Percentiles rank a stretch among this genome's conserved stretches.
Conservation (phyloP, 2,888 invertebrate genomes). For the Melinaea marsaeus region DNA sequence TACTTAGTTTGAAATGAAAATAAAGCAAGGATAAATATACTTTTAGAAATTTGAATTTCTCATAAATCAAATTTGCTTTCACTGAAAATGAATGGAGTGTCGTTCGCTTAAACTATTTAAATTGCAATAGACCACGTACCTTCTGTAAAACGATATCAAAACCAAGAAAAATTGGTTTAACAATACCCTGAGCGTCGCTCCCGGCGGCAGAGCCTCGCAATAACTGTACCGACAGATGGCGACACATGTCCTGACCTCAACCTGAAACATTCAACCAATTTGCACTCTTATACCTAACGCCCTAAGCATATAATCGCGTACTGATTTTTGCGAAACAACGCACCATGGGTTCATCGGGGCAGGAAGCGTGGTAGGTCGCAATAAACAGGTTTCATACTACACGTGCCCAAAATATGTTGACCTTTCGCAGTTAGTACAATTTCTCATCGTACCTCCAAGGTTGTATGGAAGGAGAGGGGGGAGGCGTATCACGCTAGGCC, state of each 20-base stretch:
- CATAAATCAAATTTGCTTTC: not conserved
- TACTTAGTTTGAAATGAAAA: not conserved
- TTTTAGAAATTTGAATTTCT: not conserved
- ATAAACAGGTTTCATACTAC: slow-evolving; percentile 45
- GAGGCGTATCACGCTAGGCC: slow-evolving; percentile 31
- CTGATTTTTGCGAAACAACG: slow-evolving; percentile 16
- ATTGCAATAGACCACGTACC: slow-evolving; percentile 25
- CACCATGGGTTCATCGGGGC: slow-evolving; percentile 29
- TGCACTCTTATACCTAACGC: slow-evolving; percentile 11
- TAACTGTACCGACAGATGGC: slow-evolving; percentile 32
- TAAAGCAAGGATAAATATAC: too few species aligned
- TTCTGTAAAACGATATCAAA: slow-evolving; percentile 23
- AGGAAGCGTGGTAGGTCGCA: slow-evolving; percentile 44
- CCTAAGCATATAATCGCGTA: slow-evolving; percentile 23
- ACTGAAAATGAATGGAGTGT: not conserved
- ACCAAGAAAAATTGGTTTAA: slow-evolving; percentile 25
- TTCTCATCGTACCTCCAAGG: slow-evolving; percentile 15
- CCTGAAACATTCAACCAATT: slow-evolving; percentile 12
- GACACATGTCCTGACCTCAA: slow-evolving; percentile 3
- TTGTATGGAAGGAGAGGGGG: slow-evolving; percentile 28
- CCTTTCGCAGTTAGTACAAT: slow-evolving; percentile 27
- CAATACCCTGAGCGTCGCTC: slow-evolving; percentile 24
- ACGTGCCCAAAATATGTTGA: slow-evolving; percentile 43
- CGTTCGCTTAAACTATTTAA: slow-evolving; percentile 10
- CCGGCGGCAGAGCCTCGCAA: slow-evolving; percentile 29